Conservation (phyloP, 2,888 invertebrate species). For the Coelopa pilipes region DNA sequence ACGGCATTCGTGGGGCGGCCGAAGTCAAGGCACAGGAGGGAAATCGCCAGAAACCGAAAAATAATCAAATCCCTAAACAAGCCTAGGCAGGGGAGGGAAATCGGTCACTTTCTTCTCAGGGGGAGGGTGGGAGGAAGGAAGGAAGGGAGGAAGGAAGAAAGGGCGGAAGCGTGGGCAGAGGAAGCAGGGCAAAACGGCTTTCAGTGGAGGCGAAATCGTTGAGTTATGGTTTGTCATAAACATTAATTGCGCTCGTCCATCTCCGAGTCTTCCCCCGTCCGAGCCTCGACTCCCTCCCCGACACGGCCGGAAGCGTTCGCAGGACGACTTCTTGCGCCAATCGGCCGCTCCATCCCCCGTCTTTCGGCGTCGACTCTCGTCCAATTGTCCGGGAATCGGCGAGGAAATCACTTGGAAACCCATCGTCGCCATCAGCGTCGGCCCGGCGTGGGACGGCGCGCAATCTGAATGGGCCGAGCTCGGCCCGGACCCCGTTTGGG, state of each 20-base stretch:
- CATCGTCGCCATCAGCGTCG: constrained; percentile 2
- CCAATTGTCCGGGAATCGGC: too few species aligned
- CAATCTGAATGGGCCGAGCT: too few species aligned
- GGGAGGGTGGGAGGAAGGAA: neutral
- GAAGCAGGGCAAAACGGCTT: neutral
- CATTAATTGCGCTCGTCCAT: neutral
- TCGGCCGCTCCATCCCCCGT: too few species aligned
- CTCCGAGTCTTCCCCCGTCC: neutral
- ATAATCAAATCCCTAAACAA: too few species aligned
- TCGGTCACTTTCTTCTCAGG: too few species aligned
- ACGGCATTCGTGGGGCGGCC: too few species aligned
- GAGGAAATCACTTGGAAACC: constrained; percentile 9
- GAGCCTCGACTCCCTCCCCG: neutral
- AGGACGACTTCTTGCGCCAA: neutral
- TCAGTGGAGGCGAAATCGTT: neutral
- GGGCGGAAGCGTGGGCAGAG: neutral
- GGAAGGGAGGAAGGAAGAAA: neutral
- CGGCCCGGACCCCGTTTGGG: neutral
- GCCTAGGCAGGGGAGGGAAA: too few species aligned
- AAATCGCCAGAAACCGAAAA: too few species aligned
- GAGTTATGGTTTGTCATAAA: neutral
- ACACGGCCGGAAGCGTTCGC: neutral
- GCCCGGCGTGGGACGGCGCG: too few species aligned
- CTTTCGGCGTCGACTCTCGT: too few species aligned
- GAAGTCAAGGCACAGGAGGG: too few species aligned